phyloP scores from a whole-genome alignment of 2,113 vertebrate species.

The Hyla sarda region DNA sequence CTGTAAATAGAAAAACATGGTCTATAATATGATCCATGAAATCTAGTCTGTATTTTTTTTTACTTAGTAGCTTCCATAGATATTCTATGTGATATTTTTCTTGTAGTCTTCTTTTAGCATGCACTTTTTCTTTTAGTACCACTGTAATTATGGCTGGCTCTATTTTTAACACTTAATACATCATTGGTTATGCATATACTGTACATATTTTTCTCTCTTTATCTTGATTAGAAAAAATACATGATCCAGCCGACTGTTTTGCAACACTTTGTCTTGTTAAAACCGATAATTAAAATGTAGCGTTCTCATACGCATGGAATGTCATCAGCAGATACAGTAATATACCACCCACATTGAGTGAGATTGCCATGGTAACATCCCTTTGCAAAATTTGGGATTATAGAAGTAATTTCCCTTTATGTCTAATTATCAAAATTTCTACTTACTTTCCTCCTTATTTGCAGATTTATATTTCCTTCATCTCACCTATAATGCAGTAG shows the following conservation, averaged over 20 bases:
- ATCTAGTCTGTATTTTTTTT: no score
- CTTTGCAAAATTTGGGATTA: background rate
- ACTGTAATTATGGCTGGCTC: background rate
- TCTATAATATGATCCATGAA: no score
- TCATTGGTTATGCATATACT: background rate
- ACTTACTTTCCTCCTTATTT: background rate
- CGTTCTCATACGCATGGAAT: background rate
- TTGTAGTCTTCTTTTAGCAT: no score
- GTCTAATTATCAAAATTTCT: background rate
- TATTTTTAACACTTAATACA: background rate
- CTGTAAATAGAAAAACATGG: no score
- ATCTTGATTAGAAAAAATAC: background rate
- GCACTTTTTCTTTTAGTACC: no score
- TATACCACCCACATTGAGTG: background rate
- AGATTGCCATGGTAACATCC: background rate
- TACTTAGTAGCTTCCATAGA: no score
- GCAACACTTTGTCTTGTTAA: slow-evolving; percentile 4
- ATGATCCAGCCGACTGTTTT: background rate
- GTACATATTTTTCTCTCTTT: background rate
- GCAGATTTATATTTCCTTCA: background rate
- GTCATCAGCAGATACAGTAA: background rate
- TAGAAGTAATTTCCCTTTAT: background rate
- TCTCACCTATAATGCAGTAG: background rate
- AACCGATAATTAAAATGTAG: background rate
- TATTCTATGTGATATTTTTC: no score